Evolutionary conservation across 2,797 vertebrate species (phyloP).

Genomic region (Champsocephalus esox): DNA sequence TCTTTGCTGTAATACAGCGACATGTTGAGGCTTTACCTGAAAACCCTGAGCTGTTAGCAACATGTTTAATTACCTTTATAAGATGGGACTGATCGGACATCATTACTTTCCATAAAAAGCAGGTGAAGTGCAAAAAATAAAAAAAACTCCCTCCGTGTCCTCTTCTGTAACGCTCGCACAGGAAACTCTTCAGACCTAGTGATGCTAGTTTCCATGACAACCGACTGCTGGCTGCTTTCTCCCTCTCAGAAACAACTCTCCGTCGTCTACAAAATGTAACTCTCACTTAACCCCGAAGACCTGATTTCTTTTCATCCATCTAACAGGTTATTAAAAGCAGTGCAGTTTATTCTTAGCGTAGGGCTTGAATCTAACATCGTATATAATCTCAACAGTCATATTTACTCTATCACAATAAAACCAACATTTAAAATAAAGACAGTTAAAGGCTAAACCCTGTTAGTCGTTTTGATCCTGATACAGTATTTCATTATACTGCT

Average conservation of each 20-base stretch:
- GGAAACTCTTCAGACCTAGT: constrained; percentile 11
- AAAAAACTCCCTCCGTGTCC: background rate
- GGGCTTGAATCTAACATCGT: background rate
- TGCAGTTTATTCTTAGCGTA: background rate
- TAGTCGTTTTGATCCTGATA: background rate
- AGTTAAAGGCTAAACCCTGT: too few species aligned
- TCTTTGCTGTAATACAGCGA: background rate
- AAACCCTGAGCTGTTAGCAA: background rate
- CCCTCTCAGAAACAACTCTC: constrained; percentile 4
- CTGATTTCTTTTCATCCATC: background rate
- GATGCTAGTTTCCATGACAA: constrained; percentile 50
- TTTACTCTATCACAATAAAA: background rate
- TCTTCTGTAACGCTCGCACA: constrained; percentile 11
- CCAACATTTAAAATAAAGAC: background rate
- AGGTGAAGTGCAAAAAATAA: constrained; percentile 3
- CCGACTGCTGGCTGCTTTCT: constrained; percentile 20
- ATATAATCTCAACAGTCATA: background rate
- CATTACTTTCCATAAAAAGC: constrained; percentile 6
- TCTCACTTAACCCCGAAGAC: background rate
- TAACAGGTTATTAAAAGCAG: background rate
- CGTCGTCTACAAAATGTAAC: background rate
- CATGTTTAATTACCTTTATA: background rate
- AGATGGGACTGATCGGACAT: background rate
- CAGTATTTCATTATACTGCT: background rate
- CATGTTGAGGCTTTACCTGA: background rate